Percentiles rank a stretch among this genome's conserved stretches.
Evolutionary conservation across 2,113 vertebrate species (phyloP).

Genomic region (Prolemur simus): DNA sequence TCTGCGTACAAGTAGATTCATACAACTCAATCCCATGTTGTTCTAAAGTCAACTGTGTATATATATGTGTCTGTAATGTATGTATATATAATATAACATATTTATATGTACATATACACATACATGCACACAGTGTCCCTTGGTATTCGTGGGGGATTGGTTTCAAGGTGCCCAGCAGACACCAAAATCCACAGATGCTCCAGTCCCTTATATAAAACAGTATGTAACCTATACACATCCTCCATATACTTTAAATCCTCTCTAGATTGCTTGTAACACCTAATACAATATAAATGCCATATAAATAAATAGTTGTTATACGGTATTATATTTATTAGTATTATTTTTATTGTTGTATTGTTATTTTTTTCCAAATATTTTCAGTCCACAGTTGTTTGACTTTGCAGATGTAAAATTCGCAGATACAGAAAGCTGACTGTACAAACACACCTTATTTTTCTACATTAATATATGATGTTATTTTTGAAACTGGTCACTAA

Average conservation of each 20-base stretch:
- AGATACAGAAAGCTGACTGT: neutral
- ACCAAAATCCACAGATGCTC: neutral
- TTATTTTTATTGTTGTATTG: neutral
- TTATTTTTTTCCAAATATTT: neutral
- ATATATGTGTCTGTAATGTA: neutral
- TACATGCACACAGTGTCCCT: neutral
- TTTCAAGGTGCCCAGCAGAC: neutral
- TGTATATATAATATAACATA: too few relatives aligned
- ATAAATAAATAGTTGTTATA: neutral
- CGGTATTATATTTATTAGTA: neutral
- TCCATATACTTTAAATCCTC: neutral
- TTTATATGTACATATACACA: neutral
- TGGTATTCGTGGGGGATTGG: neutral
- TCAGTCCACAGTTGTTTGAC: neutral
- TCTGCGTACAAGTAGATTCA: too few relatives aligned
- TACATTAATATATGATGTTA: neutral
- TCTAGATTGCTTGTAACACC: neutral
- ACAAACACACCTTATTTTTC: neutral
- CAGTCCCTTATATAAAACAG: neutral
- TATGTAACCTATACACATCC: neutral
- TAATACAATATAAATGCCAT: neutral
- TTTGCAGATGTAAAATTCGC: neutral
- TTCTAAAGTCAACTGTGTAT: neutral
- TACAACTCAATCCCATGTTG: too few relatives aligned
- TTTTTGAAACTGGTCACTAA: neutral